These are phyloP conservation scores for Zaprionus taronus DNA, from an alignment of 1,140 invertebrate species.

Conservation along the genomic window DNA sequence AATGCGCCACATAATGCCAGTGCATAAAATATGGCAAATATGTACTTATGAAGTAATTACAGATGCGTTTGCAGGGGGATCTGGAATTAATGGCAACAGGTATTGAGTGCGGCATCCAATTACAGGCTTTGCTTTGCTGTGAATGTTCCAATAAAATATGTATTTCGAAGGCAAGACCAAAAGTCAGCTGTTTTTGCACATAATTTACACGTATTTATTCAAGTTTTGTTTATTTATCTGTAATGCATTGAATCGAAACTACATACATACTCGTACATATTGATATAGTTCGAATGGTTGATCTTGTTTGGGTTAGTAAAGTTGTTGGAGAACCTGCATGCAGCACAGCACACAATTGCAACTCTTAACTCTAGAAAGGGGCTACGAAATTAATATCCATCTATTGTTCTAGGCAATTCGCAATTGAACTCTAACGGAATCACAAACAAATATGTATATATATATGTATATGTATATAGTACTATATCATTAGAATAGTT, in stretches of 20 bases:
- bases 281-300: constrained; percentile 23
- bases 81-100: background rate
- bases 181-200: background rate
- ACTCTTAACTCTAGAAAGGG: constrained; percentile 60
- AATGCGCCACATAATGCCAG: constrained; percentile 11
- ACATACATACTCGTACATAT: background rate
- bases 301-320: constrained; percentile 21
- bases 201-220: constrained; percentile 27
- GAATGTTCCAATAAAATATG: background rate
- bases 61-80: background rate
- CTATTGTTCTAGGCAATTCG: constrained; percentile 40
- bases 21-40: background rate
- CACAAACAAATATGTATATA: constrained; percentile 61
- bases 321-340: constrained; percentile 31
- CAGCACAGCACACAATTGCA: constrained; percentile 14
- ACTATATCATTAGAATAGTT: constrained; percentile 42
- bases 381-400: constrained; percentile 54
- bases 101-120: background rate
- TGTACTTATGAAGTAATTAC: constrained; percentile 15
- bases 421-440: constrained; percentile 61
- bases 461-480: constrained; percentile 22
- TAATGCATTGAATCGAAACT: constrained; percentile 48
- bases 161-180: background rate
- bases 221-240: constrained; percentile 32
- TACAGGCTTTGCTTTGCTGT: background rate